These are phyloP conservation scores for Bombylius discolor DNA, from an alignment of 2,888 invertebrate species.

Conservation along the genomic window DNA sequence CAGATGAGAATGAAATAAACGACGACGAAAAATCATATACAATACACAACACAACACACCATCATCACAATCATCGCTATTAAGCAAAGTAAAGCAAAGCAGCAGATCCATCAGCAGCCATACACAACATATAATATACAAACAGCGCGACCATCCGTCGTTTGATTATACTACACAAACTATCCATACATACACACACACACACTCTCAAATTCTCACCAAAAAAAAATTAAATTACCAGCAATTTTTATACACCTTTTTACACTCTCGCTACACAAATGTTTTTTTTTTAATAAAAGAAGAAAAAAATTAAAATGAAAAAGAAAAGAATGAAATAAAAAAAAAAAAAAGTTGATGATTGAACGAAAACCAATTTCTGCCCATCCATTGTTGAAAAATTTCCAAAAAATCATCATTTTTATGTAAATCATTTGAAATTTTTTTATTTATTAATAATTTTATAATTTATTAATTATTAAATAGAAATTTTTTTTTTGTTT, in stretches of 20 bases:
- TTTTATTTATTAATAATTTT: too few relatives aligned
- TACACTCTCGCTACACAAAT: not conserved
- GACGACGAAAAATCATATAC: not conserved
- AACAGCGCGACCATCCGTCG: not conserved
- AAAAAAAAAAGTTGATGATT: slow-evolving; percentile 10
- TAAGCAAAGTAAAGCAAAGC: too few relatives aligned
- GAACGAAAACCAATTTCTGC: slow-evolving; percentile 31
- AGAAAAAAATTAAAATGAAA: slow-evolving; percentile 4
- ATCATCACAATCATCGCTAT: too few relatives aligned
- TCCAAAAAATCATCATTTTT: slow-evolving; percentile 24
- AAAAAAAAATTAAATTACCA: too few relatives aligned
- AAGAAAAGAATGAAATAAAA: not conserved
- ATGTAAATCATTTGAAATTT: not conserved
- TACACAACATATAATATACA: not conserved
- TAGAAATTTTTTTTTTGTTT: too few relatives aligned
- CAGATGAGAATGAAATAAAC: not conserved
- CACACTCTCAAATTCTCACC: not conserved
- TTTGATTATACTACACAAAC: not conserved
- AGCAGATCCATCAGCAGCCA: not conserved
- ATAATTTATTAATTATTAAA: too few relatives aligned
- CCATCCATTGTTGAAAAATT: slow-evolving; percentile 30
- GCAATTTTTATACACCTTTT: too few relatives aligned
- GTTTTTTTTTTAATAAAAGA: not conserved
- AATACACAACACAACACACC: too few relatives aligned
- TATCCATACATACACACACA: slow-evolving; percentile 2